These are phyloP conservation scores for Apostichopus californicus DNA, from an alignment of 35 echinoderm and acorn worm genomes.

Conservation along the genomic window DNA sequence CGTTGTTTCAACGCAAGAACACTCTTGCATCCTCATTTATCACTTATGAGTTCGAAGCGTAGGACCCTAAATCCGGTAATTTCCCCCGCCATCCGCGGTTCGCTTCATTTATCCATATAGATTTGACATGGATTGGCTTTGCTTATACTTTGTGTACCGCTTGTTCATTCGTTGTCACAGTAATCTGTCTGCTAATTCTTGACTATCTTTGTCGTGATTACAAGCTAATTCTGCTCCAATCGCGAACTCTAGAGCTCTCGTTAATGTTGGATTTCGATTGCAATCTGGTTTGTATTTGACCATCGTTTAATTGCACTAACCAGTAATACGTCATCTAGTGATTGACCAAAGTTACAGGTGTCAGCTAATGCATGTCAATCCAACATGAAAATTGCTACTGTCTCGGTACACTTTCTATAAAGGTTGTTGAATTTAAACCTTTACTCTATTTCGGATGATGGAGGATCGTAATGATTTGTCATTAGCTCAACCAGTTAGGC, in stretches of 20 bases:
- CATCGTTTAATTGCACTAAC: constrained; percentile 74
- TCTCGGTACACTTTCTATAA: too few species aligned
- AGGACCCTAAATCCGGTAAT: too few species aligned
- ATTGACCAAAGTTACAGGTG: constrained; percentile 63
- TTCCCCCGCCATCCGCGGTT: too few species aligned
- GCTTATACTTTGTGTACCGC: neutral
- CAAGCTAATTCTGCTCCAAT: constrained; percentile 20
- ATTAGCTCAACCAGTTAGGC: too few species aligned
- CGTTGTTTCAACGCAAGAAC: too few species aligned
- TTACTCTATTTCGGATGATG: too few species aligned
- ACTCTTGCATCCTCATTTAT: too few species aligned
- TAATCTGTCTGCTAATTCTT: neutral
- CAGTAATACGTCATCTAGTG: constrained; percentile 40
- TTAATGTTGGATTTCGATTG: constrained; percentile 45
- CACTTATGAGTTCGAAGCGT: too few species aligned
- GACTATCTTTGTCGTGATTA: neutral
- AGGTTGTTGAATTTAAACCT: too few species aligned
- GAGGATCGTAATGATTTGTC: too few species aligned
- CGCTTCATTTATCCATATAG: neutral
- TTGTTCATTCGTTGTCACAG: neutral
- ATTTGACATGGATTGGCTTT: neutral
- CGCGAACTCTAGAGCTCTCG: constrained; percentile 6
- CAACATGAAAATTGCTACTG: constrained; percentile 28
- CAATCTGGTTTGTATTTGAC: constrained; percentile 54
- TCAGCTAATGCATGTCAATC: constrained; percentile 51